Percentiles rank a stretch among this genome's conserved stretches.
Conservation (phyloP, 2,113 vertebrate species). For the Pelmatolapia mariae region DNA sequence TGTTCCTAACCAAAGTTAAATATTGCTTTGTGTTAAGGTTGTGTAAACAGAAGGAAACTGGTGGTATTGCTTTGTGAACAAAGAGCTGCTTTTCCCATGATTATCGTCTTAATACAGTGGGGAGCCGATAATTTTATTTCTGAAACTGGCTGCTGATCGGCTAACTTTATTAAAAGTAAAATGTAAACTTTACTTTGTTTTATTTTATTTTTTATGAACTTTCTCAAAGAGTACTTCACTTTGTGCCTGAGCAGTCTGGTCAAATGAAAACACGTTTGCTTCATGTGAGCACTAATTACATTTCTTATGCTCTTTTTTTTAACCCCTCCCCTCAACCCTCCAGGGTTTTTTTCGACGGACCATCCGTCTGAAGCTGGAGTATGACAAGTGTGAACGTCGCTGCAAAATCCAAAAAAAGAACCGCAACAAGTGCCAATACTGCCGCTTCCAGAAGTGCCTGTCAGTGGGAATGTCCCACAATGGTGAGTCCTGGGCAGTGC, state of each 20-base stretch:
- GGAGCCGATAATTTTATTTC: not conserved
- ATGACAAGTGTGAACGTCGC: constrained; percentile 87
- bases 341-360: constrained; percentile 95
- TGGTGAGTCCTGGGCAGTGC: constrained; percentile 72
- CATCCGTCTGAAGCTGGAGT: constrained; percentile 89
- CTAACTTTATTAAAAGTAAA: not conserved
- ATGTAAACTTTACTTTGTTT: not conserved
- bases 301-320: not conserved
- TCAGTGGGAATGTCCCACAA: constrained; percentile 98
- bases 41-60: constrained; percentile 1
- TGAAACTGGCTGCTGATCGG: not conserved
- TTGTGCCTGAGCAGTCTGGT: not conserved
- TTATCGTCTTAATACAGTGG: not conserved
- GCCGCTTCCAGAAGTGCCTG: constrained; percentile 98
- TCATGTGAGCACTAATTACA: not conserved
- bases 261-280: not conserved
- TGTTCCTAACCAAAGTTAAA: not conserved
- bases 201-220: not conserved
- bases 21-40: constrained; percentile 35
- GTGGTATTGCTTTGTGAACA: not conserved
- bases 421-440: constrained; percentile 98
- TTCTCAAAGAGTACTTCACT: not conserved
- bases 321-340: not conserved
- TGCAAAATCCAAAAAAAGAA: constrained; percentile 99
- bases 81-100: not conserved